Evolutionary conservation across 2,888 invertebrate genomes (phyloP), one percentile per base, ranked within the genome.

Genomic region (Drosophila infuscata): DNA sequence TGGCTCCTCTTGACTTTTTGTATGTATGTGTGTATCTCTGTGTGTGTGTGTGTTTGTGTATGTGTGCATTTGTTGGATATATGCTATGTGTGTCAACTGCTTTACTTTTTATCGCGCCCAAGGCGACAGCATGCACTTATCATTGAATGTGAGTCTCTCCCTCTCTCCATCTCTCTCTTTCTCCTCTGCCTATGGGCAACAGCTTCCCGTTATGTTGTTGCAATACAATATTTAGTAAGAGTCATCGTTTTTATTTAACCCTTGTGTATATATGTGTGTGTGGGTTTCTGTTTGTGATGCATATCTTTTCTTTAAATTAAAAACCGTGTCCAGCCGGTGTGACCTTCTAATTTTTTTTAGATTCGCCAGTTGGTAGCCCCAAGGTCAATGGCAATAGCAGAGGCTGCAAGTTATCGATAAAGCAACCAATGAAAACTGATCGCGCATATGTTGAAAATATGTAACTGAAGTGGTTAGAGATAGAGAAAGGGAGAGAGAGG

Each of bases 1-100:
- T 74, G 89, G 88, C 82, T 89, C 71, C 88, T 76, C 85, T 83
- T 88, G 85, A 84, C 88, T 82, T 74, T 85, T 63, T 70, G 53
- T 49, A 54, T 66, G 63, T 58, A 29, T 38, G 15, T 60, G 48
- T 59, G 41, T 59, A 35, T 60, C 35, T 48, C 4, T 43, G 33
- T 29, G 15, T 49, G 7, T 17, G 20, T 53, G 36, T 49, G 35
- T 56, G 15, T 49, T 5, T 17, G 20, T 53, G 36, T 49, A 32
- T 56, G 30, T 30, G 8, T 25, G 9, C 41, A 11, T 51, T 33
- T 43, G 38, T 62, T 48, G 49, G 32, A 53, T 66, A 41, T 43
- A 51, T 53, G 57, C 46, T 61, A 72, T 85, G 69, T 84, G 64
- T 84, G 85, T 84, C 85, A 89, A 84, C 76, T 67, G 67, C 36